Evolutionary conservation across 1,140 invertebrate genomes (phyloP).

Genomic region (Rhysida immarginata): DNA sequence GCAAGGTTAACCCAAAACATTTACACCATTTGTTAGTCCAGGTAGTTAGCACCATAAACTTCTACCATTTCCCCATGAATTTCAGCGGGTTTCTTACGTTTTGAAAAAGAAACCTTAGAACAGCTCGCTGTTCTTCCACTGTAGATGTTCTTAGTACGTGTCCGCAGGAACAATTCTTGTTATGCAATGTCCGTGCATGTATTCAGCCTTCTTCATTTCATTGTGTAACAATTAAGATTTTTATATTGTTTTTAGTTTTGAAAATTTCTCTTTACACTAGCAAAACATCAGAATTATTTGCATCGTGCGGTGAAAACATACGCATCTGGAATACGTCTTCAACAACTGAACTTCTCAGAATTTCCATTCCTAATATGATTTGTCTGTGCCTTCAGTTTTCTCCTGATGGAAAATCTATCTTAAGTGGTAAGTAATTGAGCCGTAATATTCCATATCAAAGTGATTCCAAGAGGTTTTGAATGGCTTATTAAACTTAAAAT

Average conservation of each 20-base stretch:
- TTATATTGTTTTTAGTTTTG: background rate
- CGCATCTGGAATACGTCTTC: slow-evolving; percentile 62
- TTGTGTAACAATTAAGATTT: background rate
- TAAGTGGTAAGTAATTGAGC: slow-evolving; percentile 51
- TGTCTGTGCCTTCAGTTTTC: slow-evolving; percentile 62
- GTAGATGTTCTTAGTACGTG: too few relatives aligned
- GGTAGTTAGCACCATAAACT: too few relatives aligned
- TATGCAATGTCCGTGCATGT: too few relatives aligned
- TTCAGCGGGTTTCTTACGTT: too few relatives aligned
- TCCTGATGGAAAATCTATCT: slow-evolving; percentile 56
- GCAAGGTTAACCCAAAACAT: too few relatives aligned
- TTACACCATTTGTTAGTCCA: too few relatives aligned
- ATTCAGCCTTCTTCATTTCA: background rate
- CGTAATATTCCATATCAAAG: too few relatives aligned
- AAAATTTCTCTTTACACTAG: slow-evolving; percentile 18
- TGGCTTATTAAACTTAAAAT: slow-evolving; percentile 1
- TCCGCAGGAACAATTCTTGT: too few relatives aligned
- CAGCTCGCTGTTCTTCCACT: too few relatives aligned
- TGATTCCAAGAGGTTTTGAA: too few relatives aligned
- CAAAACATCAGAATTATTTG: slow-evolving; percentile 50
- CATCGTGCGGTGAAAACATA: slow-evolving; percentile 67
- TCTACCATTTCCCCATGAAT: too few relatives aligned
- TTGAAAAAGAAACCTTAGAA: too few relatives aligned
- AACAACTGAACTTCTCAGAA: slow-evolving; percentile 61
- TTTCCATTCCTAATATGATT: slow-evolving; percentile 67